Evolutionary conservation across 2,113 vertebrate genomes (phyloP), one percentile per base, ranked within the genome.

Genomic region (Rhagologus leucostigma): DNA sequence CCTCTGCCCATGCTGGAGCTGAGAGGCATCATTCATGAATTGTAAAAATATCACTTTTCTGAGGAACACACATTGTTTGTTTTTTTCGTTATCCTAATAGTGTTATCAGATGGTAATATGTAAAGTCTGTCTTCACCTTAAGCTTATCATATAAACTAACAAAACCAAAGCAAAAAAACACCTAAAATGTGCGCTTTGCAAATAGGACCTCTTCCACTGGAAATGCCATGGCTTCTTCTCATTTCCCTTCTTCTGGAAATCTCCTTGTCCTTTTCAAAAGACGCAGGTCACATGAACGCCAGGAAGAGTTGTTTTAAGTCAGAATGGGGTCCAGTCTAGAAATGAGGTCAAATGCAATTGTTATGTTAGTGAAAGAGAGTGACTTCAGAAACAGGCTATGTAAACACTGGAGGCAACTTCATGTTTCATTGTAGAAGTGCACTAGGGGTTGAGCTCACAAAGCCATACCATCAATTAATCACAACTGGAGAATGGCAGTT

Each of bases 171-270:
- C 39, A 95, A 90, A 62, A 46, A 85, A 86, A 47, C 13, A 74
- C 39, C 67, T 69, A 91, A 88, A 94, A 70, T 69, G 24, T 77
- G 46, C 35, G 14, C 24, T 91, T 94, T 95, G 39, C 75, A 88
- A 94, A 74, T 29, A 90, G 41, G 47, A 93, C 55, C 60, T 92
- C 82, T 96, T 95, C 82, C 79, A 96, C 90, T 92, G 94, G 92
- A 97, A 97, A 96, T 96, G 41, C 84, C 82, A 74, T 59, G 70
- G 62, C 76, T 67, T 33, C 71, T 55, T 85, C 79, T 90, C 82
- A 95, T 86, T 97, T 96, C 81, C 89, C 71, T 59, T 67, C 70
- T 91, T 85, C 39, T 96, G 75, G 87, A 95, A 94, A 92, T 8
- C 85, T 88, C 35, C 67, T 91, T 27, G 47, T 67, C 35, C 71